Evolutionary conservation across 2,113 vertebrate species (phyloP).

Genomic region (Seriola quinqueradiata): DNA sequence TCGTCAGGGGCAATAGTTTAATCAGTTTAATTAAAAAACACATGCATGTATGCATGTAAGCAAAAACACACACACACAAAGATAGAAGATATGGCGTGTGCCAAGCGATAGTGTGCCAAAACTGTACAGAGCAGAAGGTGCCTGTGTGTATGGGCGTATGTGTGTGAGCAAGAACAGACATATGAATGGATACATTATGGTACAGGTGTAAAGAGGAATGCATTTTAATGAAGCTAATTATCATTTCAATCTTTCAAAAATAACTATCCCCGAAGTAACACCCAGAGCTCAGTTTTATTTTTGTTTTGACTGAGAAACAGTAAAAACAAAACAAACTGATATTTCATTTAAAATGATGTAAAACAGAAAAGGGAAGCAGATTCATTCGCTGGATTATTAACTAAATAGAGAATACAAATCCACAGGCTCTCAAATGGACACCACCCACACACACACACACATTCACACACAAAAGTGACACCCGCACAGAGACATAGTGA

Average conservation of each 20-base stretch:
- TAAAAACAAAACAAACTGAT: not conserved
- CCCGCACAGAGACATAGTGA: conserved; percentile 49
- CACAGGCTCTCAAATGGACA: not conserved
- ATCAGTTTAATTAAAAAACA: conserved; percentile 67
- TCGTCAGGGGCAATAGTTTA: conserved; percentile 58
- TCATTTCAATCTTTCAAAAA: not conserved
- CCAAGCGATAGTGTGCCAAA: conserved; percentile 2
- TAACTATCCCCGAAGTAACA: not conserved
- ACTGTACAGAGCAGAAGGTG: conserved; percentile 20
- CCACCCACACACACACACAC: conserved; percentile 26
- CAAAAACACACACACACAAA: conserved; percentile 37
- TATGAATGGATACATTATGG: not conserved
- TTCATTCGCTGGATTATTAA: not conserved
- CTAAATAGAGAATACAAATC: not conserved
- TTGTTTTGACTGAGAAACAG: not conserved
- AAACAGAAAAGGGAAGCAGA: too few species aligned
- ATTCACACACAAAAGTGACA: conserved; percentile 42
- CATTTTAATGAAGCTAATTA: not conserved
- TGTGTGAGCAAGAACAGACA: not conserved
- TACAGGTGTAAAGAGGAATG: not conserved
- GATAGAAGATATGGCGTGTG: conserved; percentile 15
- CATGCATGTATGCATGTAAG: conserved; percentile 45
- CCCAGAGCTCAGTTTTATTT: too few species aligned
- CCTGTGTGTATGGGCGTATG: not conserved
- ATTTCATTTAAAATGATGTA: not conserved